Evolutionary conservation across 2,113 vertebrate genomes (phyloP), one percentile per base, ranked within the genome.

Genomic region (Poeciliopsis retropinna): DNA sequence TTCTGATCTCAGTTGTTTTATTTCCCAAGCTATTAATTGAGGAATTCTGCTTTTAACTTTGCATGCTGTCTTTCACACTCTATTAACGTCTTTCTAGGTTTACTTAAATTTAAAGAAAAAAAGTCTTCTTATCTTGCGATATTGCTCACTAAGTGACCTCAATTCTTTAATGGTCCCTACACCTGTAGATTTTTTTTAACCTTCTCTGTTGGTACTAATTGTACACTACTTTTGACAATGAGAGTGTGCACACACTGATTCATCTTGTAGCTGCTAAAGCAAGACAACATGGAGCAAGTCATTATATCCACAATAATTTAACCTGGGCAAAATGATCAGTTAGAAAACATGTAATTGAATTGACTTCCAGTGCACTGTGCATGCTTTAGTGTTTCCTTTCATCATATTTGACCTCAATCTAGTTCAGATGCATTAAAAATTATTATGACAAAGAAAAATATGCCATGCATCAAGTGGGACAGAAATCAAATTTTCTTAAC

Each of bases 401-500:
- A 25, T 64, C 63, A n/a, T 30, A 64, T 54, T 64, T 51, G 68
- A 61, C 41, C 39, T 7, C 1, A 34, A 29, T 2, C 0, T 8
- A 0, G 67, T 69, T 76, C 51, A 60, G 41, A 72, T 62, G 54
- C 70, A 60, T 67, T 44, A 30, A 65, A 32, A 62, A 37, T 13
- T 51, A 44, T 60, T 65, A 60, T 19, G 17, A 0, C 5, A 27
- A 11, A 37, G 61, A 60, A 78, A 57, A 31, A 31, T 0, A 25
- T 7, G 0, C 47, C 60, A 61, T 72, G 64, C 39, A 47, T 72
- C 60, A 72, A 63, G 47, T 5, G 30, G 41, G 32, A 62, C 8
- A 41, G 28, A 29, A 72, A 72, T 72, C 60, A 2, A 39, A 64
- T 72, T 72, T 62, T 12, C 34, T 72, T 29, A 17, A 44, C 27